Percentiles rank a stretch among this genome's conserved stretches.
Evolutionary conservation across 92 coral and sea anemone genomes (phyloP).

Genomic region (Epizoanthus stellaris): DNA sequence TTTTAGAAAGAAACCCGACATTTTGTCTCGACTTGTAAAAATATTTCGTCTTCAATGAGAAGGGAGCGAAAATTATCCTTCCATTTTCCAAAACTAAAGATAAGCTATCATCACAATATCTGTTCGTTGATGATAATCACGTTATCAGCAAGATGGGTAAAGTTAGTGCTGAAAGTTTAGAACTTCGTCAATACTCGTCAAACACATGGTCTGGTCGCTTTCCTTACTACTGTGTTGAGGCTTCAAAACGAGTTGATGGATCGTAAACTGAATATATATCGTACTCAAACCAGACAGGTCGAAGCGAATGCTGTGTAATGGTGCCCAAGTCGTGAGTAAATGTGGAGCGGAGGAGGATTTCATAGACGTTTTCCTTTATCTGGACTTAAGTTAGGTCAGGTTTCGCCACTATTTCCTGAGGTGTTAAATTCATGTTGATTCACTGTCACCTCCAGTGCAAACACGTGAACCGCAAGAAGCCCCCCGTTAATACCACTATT

Average conservation of each 20-base stretch:
- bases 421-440: slow-evolving; percentile 89
- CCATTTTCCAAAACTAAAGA: slow-evolving; percentile 45
- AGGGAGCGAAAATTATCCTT: slow-evolving; percentile 49
- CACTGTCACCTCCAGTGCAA: slow-evolving; percentile 21
- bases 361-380: background rate
- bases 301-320: background rate
- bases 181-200: no score
- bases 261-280: background rate
- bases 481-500: slow-evolving; percentile 26
- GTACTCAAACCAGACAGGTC: background rate
- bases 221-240: background rate
- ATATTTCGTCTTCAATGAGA: slow-evolving; percentile 39
- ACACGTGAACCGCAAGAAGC: slow-evolving; percentile 21
- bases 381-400: slow-evolving; percentile 27
- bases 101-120: slow-evolving; percentile 64
- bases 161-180: slow-evolving; percentile 5
- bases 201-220: slow-evolving; percentile 5
- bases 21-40: slow-evolving; percentile 38
- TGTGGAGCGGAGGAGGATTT: slow-evolving; percentile 1
- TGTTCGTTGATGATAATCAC: slow-evolving; percentile 45
- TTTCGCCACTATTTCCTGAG: slow-evolving; percentile 59
- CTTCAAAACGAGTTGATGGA: background rate
- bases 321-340: slow-evolving; percentile 4
- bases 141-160: slow-evolving; percentile 23
- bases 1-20: background rate